Percentiles rank a stretch among this genome's conserved stretches.
These are phyloP conservation scores for Sebastes elongatus DNA, from an alignment of 2,797 vertebrate species.

Conservation along the genomic window DNA sequence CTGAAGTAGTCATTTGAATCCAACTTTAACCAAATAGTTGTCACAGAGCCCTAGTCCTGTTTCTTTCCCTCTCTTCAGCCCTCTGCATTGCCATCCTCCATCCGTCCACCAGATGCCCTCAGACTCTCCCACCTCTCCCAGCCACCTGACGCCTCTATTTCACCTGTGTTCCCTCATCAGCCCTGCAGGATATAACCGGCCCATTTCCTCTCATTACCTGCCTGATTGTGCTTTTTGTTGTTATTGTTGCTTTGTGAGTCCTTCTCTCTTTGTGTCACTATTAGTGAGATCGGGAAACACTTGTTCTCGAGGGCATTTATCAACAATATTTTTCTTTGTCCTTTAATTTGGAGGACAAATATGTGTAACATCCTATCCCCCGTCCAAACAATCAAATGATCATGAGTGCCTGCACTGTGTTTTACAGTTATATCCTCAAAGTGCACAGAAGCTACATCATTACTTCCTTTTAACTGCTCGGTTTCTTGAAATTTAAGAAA, in stretches of 20 bases:
- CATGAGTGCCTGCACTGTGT: too few relatives aligned
- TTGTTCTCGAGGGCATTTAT: neutral
- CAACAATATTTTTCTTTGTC: neutral
- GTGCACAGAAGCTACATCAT: too few relatives aligned
- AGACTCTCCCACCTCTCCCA: neutral
- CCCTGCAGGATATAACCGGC: neutral
- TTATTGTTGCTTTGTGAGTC: neutral
- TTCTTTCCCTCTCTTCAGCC: neutral
- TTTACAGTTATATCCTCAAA: too few relatives aligned
- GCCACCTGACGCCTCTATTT: neutral
- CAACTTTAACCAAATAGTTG: neutral
- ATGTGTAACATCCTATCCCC: too few relatives aligned
- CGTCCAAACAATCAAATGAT: too few relatives aligned
- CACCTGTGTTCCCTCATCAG: neutral
- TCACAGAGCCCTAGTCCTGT: neutral
- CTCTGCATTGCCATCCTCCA: neutral
- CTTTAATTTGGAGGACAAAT: too few relatives aligned
- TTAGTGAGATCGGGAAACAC: neutral
- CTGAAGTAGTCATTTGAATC: neutral
- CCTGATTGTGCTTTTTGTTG: neutral
- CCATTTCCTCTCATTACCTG: neutral
- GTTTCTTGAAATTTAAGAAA: neutral
- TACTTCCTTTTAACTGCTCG: too few relatives aligned
- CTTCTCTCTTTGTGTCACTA: neutral
- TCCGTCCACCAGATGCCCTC: neutral